Percentiles rank a stretch among this genome's conserved stretches.
Conservation (phyloP, 2,888 invertebrate species). For the Metacarcinus magister region DNA sequence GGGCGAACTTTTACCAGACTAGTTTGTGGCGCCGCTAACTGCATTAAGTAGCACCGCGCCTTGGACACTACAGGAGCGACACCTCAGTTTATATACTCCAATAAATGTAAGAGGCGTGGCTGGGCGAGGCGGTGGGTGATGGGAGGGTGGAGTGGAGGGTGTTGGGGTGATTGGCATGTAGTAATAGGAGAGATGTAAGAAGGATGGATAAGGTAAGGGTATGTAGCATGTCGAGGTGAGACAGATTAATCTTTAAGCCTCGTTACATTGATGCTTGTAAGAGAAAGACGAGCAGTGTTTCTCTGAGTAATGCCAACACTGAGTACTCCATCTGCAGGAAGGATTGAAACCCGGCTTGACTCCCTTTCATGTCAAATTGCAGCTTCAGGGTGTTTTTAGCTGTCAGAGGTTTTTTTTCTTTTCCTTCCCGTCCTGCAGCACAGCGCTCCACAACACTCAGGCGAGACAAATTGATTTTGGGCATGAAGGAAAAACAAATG, state of each 20-base stretch:
- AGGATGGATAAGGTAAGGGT: neutral
- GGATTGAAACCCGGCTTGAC: neutral
- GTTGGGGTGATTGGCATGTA: neutral
- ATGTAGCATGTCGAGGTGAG: neutral
- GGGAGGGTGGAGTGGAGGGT: neutral
- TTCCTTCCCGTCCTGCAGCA: neutral
- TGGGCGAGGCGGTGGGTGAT: neutral
- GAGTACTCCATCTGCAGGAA: neutral
- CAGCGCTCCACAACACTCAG: slow-evolving; percentile 17
- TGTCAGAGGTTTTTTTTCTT: neutral
- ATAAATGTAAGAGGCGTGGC: slow-evolving; percentile 22
- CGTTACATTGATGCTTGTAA: neutral
- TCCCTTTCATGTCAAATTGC: slow-evolving; percentile 9
- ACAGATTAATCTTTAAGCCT: neutral
- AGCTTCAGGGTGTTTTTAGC: neutral
- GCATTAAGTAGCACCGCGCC: slow-evolving; percentile 21
- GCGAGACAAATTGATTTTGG: slow-evolving; percentile 34
- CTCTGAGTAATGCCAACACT: neutral
- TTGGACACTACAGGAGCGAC: neutral
- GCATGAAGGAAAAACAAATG: slow-evolving; percentile 49
- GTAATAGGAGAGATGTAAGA: neutral
- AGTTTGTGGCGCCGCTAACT: slow-evolving; percentile 49
- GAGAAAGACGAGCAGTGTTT: neutral
- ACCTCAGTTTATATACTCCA: slow-evolving; percentile 15
- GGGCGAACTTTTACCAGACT: slow-evolving; percentile 37